A percentile compares a stretch with the other conserved stretches of the same genome.
Evolutionary conservation across 2,888 invertebrate species (phyloP).

Genomic region (Harmothoe impar): DNA sequence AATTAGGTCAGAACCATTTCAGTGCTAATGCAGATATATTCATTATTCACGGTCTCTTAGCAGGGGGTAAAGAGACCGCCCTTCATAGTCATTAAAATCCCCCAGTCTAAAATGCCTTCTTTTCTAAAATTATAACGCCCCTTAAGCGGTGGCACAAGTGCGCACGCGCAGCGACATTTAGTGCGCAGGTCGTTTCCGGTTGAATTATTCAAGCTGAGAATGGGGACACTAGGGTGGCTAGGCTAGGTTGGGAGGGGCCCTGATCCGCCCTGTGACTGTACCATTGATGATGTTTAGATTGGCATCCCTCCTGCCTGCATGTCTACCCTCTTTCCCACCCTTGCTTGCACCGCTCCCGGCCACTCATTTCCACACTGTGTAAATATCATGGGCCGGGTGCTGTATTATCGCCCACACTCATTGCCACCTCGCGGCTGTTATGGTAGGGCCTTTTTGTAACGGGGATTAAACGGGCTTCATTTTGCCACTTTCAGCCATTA

Average conservation of each 20-base stretch:
- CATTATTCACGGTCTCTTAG: background rate
- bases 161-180: background rate
- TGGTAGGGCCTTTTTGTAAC: conserved; percentile 47
- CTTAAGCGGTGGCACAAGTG: background rate
- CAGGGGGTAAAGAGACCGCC: background rate
- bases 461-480: conserved; percentile 58
- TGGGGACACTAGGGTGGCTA: background rate
- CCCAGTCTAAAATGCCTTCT: background rate
- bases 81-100: background rate
- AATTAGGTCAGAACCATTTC: conserved; percentile 4
- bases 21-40: background rate
- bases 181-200: background rate
- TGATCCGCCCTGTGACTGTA: background rate
- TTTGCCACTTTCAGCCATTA: conserved; percentile 61
- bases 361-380: conserved; percentile 48
- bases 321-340: conserved; percentile 10
- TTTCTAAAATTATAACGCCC: background rate
- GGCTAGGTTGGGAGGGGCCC: conserved; percentile 4
- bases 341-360: conserved; percentile 34
- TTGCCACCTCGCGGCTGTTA: conserved; percentile 54
- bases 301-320: conserved; percentile 18
- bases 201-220: conserved; percentile 23
- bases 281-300: conserved; percentile 54
- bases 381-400: conserved; percentile 44
- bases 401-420: conserved; percentile 22